These are phyloP conservation scores for Marisa cornuarietis DNA, from an alignment of 1,140 invertebrate genomes.

Conservation along the genomic window DNA sequence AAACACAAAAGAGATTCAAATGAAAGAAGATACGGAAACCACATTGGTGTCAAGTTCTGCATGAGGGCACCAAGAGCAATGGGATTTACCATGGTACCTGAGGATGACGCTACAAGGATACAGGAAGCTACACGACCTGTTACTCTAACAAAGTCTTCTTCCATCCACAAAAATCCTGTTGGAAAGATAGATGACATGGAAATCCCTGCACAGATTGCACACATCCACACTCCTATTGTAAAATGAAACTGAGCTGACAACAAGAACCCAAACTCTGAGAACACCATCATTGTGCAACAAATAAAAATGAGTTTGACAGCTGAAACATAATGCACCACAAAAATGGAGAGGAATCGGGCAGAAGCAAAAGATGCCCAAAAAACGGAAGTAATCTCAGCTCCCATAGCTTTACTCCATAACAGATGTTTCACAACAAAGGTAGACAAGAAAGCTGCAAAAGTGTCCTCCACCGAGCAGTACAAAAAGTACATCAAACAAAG, in stretches of 20 bases:
- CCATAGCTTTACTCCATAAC: constrained; percentile 32
- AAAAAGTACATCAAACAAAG: constrained; percentile 26
- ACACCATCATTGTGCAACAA: constrained; percentile 16
- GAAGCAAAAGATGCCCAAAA: constrained; percentile 36
- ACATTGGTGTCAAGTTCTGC: constrained; percentile 39
- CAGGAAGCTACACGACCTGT: constrained; percentile 38
- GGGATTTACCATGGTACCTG: constrained; percentile 36
- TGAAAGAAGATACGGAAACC: constrained; percentile 44
- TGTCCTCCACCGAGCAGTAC: constrained; percentile 47
- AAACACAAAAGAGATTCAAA: constrained; percentile 29
- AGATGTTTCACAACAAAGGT: constrained; percentile 41
- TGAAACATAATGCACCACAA: constrained; percentile 25
- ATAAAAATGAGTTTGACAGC: constrained; percentile 26
- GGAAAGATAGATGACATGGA: constrained; percentile 39
- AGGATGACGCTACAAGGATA: constrained; percentile 38
- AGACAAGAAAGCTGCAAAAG: constrained; percentile 35
- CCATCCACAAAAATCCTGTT: constrained; percentile 37
- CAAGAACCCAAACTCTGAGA: constrained; percentile 21
- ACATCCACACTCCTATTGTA: constrained; percentile 25
- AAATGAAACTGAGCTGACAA: constrained; percentile 5
- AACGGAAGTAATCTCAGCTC: constrained; percentile 28
- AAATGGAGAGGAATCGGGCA: constrained; percentile 35
- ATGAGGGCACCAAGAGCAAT: constrained; percentile 39
- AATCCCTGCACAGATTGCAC: constrained; percentile 25
- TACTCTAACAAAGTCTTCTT: constrained; percentile 38